Evolutionary conservation across 1,140 invertebrate species (phyloP).

Genomic region (Trachelipus rathkii): DNA sequence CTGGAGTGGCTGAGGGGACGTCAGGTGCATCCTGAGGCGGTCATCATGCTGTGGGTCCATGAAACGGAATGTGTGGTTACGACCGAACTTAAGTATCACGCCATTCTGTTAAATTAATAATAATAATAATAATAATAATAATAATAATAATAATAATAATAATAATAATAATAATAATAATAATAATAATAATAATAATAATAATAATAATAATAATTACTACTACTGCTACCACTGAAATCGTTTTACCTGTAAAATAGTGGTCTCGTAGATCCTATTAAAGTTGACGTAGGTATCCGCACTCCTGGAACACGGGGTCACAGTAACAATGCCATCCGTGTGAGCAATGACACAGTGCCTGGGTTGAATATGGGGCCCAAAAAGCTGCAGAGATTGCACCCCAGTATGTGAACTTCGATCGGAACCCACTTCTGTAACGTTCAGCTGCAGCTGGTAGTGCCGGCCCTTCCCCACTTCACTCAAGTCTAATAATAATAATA

Average conservation of each 20-base stretch:
- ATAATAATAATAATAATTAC: neutral
- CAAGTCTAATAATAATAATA: neutral
- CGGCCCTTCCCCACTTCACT: slow-evolving; percentile 52
- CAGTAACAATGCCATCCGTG: slow-evolving; percentile 82
- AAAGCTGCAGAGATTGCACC: slow-evolving; percentile 53
- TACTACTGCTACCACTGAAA: neutral
- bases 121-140: neutral
- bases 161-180: neutral
- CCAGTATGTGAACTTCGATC: slow-evolving; percentile 56
- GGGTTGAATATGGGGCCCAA: slow-evolving; percentile 77
- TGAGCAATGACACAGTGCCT: slow-evolving; percentile 89
- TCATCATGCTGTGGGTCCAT: slow-evolving; percentile 84
- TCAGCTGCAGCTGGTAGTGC: slow-evolving; percentile 61
- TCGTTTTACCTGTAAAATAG: slow-evolving; percentile 67
- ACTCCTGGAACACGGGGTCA: slow-evolving; percentile 87
- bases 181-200: neutral
- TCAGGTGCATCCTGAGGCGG: slow-evolving; percentile 29
- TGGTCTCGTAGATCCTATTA: slow-evolving; percentile 84
- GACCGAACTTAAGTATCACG: slow-evolving; percentile 80
- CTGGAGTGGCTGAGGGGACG: neutral
- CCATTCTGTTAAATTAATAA: slow-evolving; percentile 57
- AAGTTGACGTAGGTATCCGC: slow-evolving; percentile 91
- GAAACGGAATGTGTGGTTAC: slow-evolving; percentile 87
- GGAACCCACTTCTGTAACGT: slow-evolving; percentile 69
- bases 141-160: neutral